Conservation (phyloP, 2,113 vertebrate genomes). For the Eolophus roseicapilla region DNA sequence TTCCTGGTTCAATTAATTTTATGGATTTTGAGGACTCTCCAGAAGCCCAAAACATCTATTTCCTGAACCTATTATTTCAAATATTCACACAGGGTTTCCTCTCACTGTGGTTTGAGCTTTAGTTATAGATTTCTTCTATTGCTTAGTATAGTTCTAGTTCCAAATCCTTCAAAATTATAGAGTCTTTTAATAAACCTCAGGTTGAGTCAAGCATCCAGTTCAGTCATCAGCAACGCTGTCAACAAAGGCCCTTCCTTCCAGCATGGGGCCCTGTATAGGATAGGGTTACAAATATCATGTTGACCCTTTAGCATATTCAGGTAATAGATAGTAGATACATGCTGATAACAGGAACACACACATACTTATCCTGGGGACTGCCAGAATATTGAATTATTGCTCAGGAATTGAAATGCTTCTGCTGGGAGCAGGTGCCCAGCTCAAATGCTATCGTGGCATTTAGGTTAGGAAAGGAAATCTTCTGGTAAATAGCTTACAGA, state of each 20-base stretch:
- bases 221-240: neutral
- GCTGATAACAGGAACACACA: neutral
- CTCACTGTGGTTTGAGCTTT: neutral
- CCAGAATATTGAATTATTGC: neutral
- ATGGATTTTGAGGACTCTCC: neutral
- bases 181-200: neutral
- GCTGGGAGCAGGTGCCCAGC: conserved; percentile 10
- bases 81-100: neutral
- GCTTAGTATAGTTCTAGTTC: neutral
- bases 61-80: neutral
- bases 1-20: neutral
- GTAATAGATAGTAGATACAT: neutral
- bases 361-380: neutral
- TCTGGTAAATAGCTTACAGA: neutral
- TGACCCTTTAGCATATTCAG: neutral
- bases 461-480: neutral
- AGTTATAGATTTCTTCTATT: neutral
- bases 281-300: neutral
- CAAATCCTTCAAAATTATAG: neutral
- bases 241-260: neutral
- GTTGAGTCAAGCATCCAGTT: neutral
- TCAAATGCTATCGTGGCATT: neutral
- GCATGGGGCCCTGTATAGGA: neutral
- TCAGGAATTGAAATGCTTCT: neutral
- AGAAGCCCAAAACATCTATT: neutral